Percentiles rank a stretch among this genome's conserved stretches.
phyloP scores from a whole-genome alignment of 2,888 invertebrate species.

The Drosophila pseudotalamancana region DNA sequence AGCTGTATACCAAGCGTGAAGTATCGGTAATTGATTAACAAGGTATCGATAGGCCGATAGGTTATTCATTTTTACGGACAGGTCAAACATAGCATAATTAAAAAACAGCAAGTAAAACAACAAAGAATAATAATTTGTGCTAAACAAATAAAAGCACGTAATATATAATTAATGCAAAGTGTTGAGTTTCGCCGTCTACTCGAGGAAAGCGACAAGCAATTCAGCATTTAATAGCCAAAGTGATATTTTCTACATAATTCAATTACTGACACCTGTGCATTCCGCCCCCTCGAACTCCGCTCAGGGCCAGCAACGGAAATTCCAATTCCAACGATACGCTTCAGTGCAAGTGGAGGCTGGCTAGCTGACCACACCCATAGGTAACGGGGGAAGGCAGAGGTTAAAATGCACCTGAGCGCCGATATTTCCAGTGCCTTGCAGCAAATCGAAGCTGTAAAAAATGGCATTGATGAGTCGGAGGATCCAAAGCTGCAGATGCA shows the following conservation, averaged over 20 bases:
- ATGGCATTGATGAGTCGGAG: conserved; percentile 92
- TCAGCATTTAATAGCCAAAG: conserved; percentile 3
- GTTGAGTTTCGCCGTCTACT: neutral
- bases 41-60: conserved; percentile 28
- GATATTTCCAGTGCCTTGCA: conserved; percentile 96
- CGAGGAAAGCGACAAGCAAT: neutral
- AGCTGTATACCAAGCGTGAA: conserved; percentile 6
- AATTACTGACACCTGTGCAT: conserved; percentile 52
- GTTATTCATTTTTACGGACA: conserved; percentile 23
- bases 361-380: conserved; percentile 46
- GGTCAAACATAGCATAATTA: conserved; percentile 47
- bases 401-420: conserved; percentile 83
- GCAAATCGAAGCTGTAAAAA: conserved; percentile 94
- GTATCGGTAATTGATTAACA: conserved; percentile 4
- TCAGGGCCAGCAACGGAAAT: conserved; percentile 22
- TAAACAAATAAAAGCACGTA: conserved; percentile 1
- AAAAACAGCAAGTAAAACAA: conserved; percentile 44
- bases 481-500: conserved; percentile 91
- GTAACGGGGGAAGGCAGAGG: conserved; percentile 13
- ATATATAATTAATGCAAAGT: conserved; percentile 1
- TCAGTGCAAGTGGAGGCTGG: conserved; percentile 34
- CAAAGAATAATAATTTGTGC: conserved; percentile 21
- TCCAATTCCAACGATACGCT: conserved; percentile 40
- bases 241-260: conserved; percentile 40
- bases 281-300: conserved; percentile 12